Base-by-base conservation (phyloP, 2,888 invertebrate genomes). In the Drosophila incognita region DNA sequence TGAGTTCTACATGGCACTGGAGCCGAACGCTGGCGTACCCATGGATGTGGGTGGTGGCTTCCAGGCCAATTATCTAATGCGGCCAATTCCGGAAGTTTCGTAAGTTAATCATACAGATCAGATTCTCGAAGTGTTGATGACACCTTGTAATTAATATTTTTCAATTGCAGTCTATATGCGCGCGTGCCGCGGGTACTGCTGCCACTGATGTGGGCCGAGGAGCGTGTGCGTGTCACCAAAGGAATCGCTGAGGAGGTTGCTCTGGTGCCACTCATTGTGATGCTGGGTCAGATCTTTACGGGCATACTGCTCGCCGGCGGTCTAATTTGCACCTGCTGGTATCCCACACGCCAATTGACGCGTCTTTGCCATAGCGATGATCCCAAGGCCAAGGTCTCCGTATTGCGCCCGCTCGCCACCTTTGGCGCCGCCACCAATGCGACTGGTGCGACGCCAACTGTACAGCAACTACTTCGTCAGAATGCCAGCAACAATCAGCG, bases 191-290 rank as follows among this genome's bases (percentile, higher is more conserved):
- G 93, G 60, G 94, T 96, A 73, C 94, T 95, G 89, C 95, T 97
- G 84, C 97, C 97, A 0, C 94, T 96, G 75, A 94, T 97, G 83
- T 97, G 97, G 97, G 96, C 97, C 82, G 95, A 96, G 85, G 95
- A 97, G 90, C 94, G 93, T 27, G 96, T 96, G 2, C 93, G 93
- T 3, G 94, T 96, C 0, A 94, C 95, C 0, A 94, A 94, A 1
- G 92, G 94, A 0, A 93, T 96, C 31, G 93, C 95, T 0, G 87
- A 92, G 0, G 94, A 94, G 53, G 92, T 97, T 51, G 93, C 92
- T n/a, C 74, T 94, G 13, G 91, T 95, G 11, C 89, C 95, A 7
- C 90, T 93, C 59, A 93, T 96, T 0, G 94, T 96, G 0, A 90
- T 93, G n/a, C 92, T 95, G 57, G 94, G 94, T 0, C 93, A 94